phyloP scores from a whole-genome alignment of 2,113 vertebrate species.

The Chionomys nivalis region DNA sequence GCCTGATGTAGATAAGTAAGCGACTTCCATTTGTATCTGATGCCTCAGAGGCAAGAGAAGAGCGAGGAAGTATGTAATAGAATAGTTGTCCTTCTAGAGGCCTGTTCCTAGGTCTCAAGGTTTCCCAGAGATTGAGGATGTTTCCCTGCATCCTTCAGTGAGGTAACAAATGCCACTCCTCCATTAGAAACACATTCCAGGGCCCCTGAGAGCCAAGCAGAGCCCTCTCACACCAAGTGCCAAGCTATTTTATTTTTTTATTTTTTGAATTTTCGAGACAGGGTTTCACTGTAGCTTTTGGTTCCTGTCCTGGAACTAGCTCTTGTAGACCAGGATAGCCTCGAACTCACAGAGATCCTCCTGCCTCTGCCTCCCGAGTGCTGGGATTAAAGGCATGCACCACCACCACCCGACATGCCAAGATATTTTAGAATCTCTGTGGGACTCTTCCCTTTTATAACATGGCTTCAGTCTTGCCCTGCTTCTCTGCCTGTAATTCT shows the following conservation, averaged over 20 bases:
- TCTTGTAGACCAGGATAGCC: too few species aligned
- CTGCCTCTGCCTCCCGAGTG: too few species aligned
- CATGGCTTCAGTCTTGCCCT: too few species aligned
- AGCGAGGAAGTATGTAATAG: background rate
- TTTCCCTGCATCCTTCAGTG: background rate
- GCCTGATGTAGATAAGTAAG: background rate
- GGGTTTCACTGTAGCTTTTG: too few species aligned
- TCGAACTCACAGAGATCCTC: too few species aligned
- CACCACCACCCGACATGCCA: too few species aligned
- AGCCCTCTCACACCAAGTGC: background rate
- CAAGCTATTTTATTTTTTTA: background rate
- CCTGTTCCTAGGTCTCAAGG: background rate
- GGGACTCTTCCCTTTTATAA: background rate
- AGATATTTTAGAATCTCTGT: background rate
- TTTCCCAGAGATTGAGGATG: background rate
- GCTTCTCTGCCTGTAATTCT: background rate
- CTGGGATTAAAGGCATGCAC: too few species aligned
- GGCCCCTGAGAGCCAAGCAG: background rate
- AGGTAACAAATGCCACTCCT: background rate
- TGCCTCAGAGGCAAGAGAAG: background rate
- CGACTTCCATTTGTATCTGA: background rate
- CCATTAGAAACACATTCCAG: conserved; percentile 14
- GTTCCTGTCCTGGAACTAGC: too few species aligned
- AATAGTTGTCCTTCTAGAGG: background rate
- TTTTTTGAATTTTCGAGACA: too few species aligned